Evolutionary conservation across 2,797 vertebrate genomes (phyloP), one percentile per base, ranked within the genome.

Genomic region (Acestrorhynchus altus): DNA sequence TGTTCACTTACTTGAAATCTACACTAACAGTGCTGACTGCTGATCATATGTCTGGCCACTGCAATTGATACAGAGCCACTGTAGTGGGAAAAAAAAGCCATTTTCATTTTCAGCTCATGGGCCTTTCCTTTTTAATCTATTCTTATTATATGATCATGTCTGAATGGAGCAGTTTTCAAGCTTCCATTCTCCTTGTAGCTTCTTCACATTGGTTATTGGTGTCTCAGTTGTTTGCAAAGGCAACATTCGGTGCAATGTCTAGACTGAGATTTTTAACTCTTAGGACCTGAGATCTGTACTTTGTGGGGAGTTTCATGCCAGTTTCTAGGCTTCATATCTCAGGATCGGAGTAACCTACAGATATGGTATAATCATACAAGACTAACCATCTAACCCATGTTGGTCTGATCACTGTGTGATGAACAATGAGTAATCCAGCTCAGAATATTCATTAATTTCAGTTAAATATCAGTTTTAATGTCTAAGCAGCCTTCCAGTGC

Each of bases 41-140:
- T 66, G 18, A 40, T 47, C 42, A 66, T 42, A 46, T 51, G 46
- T 18, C 15, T 31, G 46, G 65, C 65, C 16, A 31, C 65, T 28
- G 65, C 22, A 51, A 68, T 51, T 31, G 51, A 68, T 68, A 24
- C 24, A 26, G 22, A n/a, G 24, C 65, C 65, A 68, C 13, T 4
- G 4, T 4, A 68, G 26, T 11, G 26, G 10, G 11, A 18, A 65
- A 20, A 65, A 68, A 68, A 47, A 68, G 24, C 44, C 16, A 49
- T 51, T 51, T 51, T 28, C 28, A 60, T 60, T 60, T 31, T 18
- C 47, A 31, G 26, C 26, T 49, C 65, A 44, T 42, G 40, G 39
- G 12, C 18, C 61, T 26, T 40, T 66, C 40, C 16, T 16, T 44
- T 46, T 20, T 46, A 42, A 64, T 46, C 40, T 22, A 24, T 44